Conservation (phyloP, 1,140 invertebrate species). For the Anastrepha ludens region DNA sequence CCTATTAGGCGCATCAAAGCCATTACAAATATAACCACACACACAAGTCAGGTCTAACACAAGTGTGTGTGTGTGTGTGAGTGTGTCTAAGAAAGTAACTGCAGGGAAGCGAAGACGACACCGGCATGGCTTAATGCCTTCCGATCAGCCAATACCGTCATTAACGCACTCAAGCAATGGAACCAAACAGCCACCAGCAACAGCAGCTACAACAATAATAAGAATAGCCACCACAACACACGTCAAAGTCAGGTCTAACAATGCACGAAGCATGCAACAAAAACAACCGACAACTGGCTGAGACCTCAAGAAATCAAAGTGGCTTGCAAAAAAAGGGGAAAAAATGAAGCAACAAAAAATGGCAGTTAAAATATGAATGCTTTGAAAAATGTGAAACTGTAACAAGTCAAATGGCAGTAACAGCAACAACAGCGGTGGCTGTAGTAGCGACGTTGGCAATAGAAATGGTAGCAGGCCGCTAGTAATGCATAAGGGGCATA, state of each 20-base stretch:
- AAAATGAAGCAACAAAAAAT: background rate
- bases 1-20: constrained; percentile 20
- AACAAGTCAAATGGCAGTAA: constrained; percentile 26
- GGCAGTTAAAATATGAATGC: constrained; percentile 37
- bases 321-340: constrained; percentile 13
- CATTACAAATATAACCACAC: background rate
- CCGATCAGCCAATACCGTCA: constrained; percentile 57
- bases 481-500: background rate
- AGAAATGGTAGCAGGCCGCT: constrained; percentile 37
- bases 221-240: background rate
- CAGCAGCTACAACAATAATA: constrained; percentile 24
- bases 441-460: background rate
- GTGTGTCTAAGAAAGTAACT: background rate
- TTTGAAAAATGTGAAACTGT: constrained; percentile 37
- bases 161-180: constrained; percentile 55
- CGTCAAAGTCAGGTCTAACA: constrained; percentile 17
- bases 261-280: background rate
- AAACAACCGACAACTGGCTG: background rate
- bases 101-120: constrained; percentile 39
- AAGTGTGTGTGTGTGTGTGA: background rate
- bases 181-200: constrained; percentile 47
- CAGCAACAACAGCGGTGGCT: background rate
- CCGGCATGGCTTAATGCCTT: constrained; percentile 57
- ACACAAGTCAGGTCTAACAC: too few species aligned
- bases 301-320: constrained; percentile 24